phyloP scores from a whole-genome alignment of 2,113 vertebrate species.

The Carlito syrichta region DNA sequence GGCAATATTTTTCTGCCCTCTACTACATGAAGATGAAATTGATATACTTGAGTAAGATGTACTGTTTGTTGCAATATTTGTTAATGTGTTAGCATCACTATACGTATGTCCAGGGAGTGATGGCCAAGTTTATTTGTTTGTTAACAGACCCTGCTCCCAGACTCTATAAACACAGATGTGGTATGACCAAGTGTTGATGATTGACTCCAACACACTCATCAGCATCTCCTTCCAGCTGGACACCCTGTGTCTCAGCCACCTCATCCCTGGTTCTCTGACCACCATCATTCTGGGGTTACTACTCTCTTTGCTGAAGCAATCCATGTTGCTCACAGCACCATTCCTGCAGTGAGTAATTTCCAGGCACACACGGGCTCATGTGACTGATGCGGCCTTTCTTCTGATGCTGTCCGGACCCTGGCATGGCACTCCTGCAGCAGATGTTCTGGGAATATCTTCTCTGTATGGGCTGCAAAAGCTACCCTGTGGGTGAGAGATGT shows the following conservation, averaged over 20 bases:
- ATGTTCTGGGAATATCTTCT: slow-evolving; percentile 45
- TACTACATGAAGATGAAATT: background rate
- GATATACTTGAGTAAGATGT: background rate
- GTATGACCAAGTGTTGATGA: background rate
- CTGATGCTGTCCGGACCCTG: slow-evolving; percentile 32
- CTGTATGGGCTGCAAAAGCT: background rate
- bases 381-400: no score
- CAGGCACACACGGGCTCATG: slow-evolving; percentile 43
- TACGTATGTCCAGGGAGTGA: background rate
- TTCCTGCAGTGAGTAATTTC: slow-evolving; percentile 44
- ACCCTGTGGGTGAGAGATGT: background rate
- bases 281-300: background rate
- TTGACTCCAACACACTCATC: background rate
- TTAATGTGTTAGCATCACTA: background rate
- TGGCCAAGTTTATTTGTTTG: background rate
- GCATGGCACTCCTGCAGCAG: slow-evolving; percentile 56
- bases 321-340: background rate
- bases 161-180: background rate
- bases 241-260: background rate
- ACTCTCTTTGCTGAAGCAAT: background rate
- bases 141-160: background rate
- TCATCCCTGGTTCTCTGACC: background rate
- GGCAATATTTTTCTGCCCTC: background rate
- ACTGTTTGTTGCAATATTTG: background rate
- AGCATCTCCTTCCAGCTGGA: no score